Evolutionary conservation across 2,113 vertebrate species (phyloP), one percentile per base, ranked within the genome.

Genomic region (Microcebus murinus): DNA sequence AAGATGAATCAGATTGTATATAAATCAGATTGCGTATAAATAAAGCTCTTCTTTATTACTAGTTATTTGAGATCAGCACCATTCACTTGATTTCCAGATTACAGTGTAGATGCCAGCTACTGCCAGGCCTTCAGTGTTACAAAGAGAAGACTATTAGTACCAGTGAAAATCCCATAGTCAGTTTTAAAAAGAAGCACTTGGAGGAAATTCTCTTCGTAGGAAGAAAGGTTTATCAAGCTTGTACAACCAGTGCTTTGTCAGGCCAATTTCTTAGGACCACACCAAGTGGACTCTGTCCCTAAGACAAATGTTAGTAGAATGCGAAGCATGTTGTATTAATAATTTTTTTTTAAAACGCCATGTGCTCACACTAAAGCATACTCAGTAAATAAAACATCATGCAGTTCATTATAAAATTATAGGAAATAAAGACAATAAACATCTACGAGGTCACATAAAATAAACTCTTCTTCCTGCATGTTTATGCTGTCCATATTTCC

Each of bases 1-100:
- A 83, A 70, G 59, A 77, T 68, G 67, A 86, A 79, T 7, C 93
- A 80, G 86, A 81, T 92, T 95, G 31, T 85, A 23, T 95, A 31
- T 85, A 23, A 86, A 79, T 7, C 93, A 80, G 86, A 81, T 92
- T 95, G n/a, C 77, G 29, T 50, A 14, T 29, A 93, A 93, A 52
- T 11, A 74, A 73, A 71, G 39, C 5, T 77, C 14, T 63, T 52
- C 45, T 86, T 67, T 95, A 59, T 91, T 92, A 36, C 93, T 87
- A 92, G 85, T 82, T 92, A 85, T 71, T 70, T 95, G 73, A 79
- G 20, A 86, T 79, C 34, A 63, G 55, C 14, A 65, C 36, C 34
- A 74, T 45, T 94, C 82, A 42, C 34, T 70, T 89, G 42, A 57
- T 82, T 74, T 86, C 25, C 8, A 94, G 73, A 93, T 96, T 79